Percentiles rank a stretch among this genome's conserved stretches.
These are phyloP conservation scores for Philopotamus ludificatus DNA, from an alignment of 1,140 invertebrate genomes.

Conservation along the genomic window DNA sequence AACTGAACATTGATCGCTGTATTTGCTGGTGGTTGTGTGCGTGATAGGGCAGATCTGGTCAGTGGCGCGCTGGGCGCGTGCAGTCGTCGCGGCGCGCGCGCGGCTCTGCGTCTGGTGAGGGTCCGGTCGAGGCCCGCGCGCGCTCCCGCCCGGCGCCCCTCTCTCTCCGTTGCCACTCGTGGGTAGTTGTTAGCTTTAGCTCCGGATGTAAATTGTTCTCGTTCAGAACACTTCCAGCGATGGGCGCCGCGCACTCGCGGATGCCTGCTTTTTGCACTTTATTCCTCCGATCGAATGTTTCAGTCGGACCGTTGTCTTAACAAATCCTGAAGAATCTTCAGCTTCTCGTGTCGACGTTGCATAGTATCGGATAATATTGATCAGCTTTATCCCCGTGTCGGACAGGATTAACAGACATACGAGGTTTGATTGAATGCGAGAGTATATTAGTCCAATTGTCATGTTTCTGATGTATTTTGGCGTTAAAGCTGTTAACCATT, in stretches of 20 bases:
- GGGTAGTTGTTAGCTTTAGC: slow-evolving; percentile 33
- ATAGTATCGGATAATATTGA: no score
- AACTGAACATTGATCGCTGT: slow-evolving; percentile 42
- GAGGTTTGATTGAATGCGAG: no score
- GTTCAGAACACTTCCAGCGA: slow-evolving; percentile 42
- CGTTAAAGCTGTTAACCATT: no score
- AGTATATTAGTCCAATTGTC: no score
- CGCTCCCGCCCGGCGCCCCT: slow-evolving; percentile 33
- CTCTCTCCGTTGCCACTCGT: slow-evolving; percentile 30
- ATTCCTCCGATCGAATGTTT: no score
- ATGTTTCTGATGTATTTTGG: no score
- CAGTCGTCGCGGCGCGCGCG: slow-evolving; percentile 29
- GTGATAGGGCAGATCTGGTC: slow-evolving; percentile 40
- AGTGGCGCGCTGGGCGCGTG: slow-evolving; percentile 38
- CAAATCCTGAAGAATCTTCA: no score
- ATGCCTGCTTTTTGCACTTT: slow-evolving; percentile 40
- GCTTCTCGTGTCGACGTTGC: no score
- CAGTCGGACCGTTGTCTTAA: no score
- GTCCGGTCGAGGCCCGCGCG: slow-evolving; percentile 24
- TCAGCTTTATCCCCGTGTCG: no score
- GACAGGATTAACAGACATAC: no score
- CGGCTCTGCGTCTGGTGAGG: no score
- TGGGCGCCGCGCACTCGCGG: slow-evolving; percentile 42
- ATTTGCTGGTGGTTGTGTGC: slow-evolving; percentile 7
- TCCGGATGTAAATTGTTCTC: slow-evolving; percentile 41